A percentile compares a stretch with the other conserved stretches of the same genome.
Conservation (phyloP, 2,113 vertebrate species). For the Alethe diademata region DNA sequence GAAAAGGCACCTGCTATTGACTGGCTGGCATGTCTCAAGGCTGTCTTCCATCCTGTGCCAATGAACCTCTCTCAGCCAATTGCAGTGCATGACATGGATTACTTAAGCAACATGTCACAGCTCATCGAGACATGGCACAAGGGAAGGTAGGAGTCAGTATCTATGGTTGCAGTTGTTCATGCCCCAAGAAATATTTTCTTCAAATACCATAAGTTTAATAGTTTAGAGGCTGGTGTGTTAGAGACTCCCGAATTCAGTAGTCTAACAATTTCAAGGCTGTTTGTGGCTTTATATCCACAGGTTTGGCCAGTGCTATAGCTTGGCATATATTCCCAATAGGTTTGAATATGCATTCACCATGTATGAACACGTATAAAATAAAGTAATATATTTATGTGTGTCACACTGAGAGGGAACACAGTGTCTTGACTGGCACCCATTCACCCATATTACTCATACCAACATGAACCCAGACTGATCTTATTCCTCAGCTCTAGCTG, state of each 20-base stretch:
- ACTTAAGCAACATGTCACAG: conserved; percentile 84
- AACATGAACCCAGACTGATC: neutral
- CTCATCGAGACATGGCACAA: conserved; percentile 38
- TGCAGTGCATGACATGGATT: conserved; percentile 84
- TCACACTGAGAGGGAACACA: neutral
- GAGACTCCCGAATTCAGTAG: neutral
- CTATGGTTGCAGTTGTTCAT: neutral
- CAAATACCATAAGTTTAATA: neutral
- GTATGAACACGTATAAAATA: neutral
- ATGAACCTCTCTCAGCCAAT: conserved; percentile 78
- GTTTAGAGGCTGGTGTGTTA: neutral
- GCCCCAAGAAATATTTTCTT: neutral
- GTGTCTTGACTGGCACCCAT: neutral
- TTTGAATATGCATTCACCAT: neutral
- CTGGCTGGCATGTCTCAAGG: conserved; percentile 85
- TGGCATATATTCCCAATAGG: neutral
- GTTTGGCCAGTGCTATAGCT: neutral
- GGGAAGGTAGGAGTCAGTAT: conserved; percentile 45
- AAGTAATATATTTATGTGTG: neutral
- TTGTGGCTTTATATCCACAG: neutral
- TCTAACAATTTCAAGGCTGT: neutral
- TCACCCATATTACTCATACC: neutral
- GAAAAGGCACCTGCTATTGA: conserved; percentile 83
- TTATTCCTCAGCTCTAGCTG: neutral
- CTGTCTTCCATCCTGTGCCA: conserved; percentile 77